A percentile compares a stretch with the other conserved stretches of the same genome.
These are phyloP conservation scores for Lepisosteus oculatus DNA, from an alignment of 2,113 vertebrate genomes.

Conservation along the genomic window DNA sequence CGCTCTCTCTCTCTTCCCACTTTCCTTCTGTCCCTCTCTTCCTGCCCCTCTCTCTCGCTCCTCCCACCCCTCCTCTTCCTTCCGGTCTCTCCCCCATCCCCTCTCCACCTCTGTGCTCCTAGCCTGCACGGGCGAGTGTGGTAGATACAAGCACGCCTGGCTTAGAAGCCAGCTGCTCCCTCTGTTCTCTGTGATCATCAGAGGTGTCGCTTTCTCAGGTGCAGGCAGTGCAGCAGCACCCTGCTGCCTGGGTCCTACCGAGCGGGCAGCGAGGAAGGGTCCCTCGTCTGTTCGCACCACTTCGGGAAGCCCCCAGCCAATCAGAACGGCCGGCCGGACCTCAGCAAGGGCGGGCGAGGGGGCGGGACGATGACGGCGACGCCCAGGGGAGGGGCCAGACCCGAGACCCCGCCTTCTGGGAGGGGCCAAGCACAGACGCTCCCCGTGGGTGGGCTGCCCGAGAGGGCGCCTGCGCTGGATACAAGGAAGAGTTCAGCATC, in stretches of 20 bases:
- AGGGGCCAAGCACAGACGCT: constrained; percentile 32
- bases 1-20: neutral
- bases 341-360: constrained; percentile 34
- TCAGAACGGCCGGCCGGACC: constrained; percentile 54
- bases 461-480: constrained; percentile 8
- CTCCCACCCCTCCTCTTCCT: neutral
- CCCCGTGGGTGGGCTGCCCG: constrained; percentile 19
- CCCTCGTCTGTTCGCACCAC: constrained; percentile 82
- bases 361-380: constrained; percentile 32
- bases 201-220: constrained; percentile 64
- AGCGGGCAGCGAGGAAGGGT: constrained; percentile 65
- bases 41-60: neutral
- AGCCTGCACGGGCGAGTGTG: neutral
- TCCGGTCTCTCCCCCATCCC: neutral
- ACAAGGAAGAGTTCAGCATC: constrained; percentile 24
- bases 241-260: constrained; percentile 88
- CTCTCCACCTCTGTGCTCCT: neutral
- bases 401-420: constrained; percentile 4
- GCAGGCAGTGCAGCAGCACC: constrained; percentile 86
- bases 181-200: constrained; percentile 18
- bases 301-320: constrained; percentile 49
- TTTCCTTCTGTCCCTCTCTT: neutral
- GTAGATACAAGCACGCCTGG: neutral
- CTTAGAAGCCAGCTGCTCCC: constrained; percentile 19
- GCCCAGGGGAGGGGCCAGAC: neutral